Evolutionary conservation across 2,797 vertebrate species (phyloP).

Genomic region (Helostoma temminkii): DNA sequence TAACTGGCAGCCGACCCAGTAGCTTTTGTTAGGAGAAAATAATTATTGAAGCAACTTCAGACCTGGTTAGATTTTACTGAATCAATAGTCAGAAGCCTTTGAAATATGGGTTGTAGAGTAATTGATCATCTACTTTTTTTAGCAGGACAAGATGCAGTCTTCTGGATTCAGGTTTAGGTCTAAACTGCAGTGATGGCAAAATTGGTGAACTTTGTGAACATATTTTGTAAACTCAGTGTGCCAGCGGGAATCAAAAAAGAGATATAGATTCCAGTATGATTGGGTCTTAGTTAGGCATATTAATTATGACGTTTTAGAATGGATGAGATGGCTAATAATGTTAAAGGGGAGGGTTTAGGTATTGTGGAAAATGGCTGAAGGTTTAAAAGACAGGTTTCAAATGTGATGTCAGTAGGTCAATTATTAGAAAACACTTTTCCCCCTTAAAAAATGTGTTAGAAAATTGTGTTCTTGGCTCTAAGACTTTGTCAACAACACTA

Average conservation of each 20-base stretch:
- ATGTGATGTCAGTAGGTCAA: neutral
- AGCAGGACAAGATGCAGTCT: neutral
- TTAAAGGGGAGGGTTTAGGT: neutral
- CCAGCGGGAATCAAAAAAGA: neutral
- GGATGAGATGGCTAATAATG: neutral
- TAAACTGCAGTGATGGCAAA: neutral
- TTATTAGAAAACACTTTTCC: neutral
- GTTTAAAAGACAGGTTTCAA: too few species aligned
- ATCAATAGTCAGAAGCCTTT: neutral
- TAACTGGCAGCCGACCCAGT: neutral
- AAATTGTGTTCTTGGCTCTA: too few species aligned
- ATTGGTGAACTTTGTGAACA: neutral
- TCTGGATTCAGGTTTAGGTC: neutral
- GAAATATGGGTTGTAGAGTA: neutral
- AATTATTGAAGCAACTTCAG: neutral
- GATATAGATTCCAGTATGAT: neutral
- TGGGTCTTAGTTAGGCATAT: neutral
- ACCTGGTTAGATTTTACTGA: neutral
- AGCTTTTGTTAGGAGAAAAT: neutral
- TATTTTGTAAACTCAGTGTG: neutral
- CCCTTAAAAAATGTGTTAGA: too few species aligned
- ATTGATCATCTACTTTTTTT: neutral
- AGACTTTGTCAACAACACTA: neutral
- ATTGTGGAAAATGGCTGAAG: neutral
- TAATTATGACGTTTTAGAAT: slow-evolving; percentile 6